Conservation (phyloP, 2,888 invertebrate species). For the Idaea straminata region DNA sequence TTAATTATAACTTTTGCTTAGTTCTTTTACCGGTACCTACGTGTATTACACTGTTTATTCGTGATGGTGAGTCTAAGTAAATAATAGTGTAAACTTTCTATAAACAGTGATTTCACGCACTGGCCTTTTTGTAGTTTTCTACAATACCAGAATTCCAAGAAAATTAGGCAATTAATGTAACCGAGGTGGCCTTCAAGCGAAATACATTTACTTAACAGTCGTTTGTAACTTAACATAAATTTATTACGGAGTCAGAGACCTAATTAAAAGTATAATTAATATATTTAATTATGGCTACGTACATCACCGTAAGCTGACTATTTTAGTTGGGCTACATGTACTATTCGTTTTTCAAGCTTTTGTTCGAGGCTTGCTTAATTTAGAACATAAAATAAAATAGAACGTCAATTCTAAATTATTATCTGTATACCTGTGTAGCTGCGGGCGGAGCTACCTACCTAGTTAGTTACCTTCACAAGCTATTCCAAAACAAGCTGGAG, state of each 20-base stretch:
- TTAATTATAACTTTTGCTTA: slow-evolving; percentile 3
- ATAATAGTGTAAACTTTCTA: too few species aligned
- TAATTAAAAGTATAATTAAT: slow-evolving; percentile 1
- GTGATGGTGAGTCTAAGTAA: neutral
- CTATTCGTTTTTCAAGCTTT: neutral
- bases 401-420: neutral
- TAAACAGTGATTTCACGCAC: neutral
- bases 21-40: neutral
- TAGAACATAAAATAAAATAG: neutral
- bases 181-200: neutral
- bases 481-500: neutral
- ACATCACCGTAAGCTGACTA: neutral
- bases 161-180: neutral
- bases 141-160: neutral
- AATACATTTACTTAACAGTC: neutral
- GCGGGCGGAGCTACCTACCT: neutral
- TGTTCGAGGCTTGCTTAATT: neutral
- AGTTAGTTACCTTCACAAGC: neutral
- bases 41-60: neutral
- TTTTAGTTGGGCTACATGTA: neutral
- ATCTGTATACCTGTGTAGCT: neutral
- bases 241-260: neutral
- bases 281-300: neutral
- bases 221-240: neutral
- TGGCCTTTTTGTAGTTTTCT: neutral